Conservation (phyloP, 2,797 vertebrate genomes). For the Sebastes nivosus region DNA sequence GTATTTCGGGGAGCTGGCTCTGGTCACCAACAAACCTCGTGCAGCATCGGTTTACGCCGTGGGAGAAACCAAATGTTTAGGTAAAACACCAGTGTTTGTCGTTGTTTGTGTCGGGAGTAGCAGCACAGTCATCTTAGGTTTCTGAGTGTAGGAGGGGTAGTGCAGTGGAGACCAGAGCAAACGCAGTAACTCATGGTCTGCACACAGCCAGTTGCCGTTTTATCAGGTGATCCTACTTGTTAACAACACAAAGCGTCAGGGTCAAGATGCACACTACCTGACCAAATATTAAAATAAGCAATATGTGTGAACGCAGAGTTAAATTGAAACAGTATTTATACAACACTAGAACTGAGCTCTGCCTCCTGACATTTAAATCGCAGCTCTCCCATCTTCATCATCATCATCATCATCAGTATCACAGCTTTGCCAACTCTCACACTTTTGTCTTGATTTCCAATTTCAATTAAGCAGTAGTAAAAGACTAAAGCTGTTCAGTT, state of each 20-base stretch:
- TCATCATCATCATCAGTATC: too few species aligned
- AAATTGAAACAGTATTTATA: not conserved
- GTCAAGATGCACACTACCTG: not conserved
- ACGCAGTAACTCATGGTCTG: not conserved
- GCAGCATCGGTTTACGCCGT: slow-evolving; percentile 95
- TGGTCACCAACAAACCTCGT: slow-evolving; percentile 95
- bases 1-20: slow-evolving; percentile 95
- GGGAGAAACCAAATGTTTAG: slow-evolving; percentile 92
- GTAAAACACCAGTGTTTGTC: slow-evolving; percentile 60
- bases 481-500: not conserved
- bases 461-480: not conserved
- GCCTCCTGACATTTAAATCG: not conserved
- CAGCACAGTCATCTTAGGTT: not conserved
- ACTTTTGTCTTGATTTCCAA: not conserved
- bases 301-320: not conserved
- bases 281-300: not conserved
- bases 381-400: too few species aligned
- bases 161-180: not conserved
- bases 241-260: not conserved
- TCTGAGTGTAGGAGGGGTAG: not conserved
- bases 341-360: not conserved
- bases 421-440: not conserved
- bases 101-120: not conserved
- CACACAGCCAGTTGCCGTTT: not conserved
- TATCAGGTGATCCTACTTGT: not conserved